phyloP scores from a whole-genome alignment of 2,888 invertebrate genomes.

The Sinhomidia bicolor region DNA sequence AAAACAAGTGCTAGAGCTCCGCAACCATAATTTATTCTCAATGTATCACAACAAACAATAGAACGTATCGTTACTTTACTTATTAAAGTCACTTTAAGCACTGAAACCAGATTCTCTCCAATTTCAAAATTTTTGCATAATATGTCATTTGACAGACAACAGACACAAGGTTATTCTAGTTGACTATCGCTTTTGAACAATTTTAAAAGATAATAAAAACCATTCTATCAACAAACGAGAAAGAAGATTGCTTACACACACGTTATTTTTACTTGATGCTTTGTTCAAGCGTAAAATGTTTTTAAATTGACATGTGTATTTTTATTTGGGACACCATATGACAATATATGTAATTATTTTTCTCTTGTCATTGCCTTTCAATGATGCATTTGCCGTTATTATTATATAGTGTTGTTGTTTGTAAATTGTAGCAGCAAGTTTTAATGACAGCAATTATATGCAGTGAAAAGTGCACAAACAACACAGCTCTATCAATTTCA shows the following conservation, averaged over 20 bases:
- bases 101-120: conserved; percentile 9
- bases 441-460: conserved; percentile 30
- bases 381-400: conserved; percentile 12
- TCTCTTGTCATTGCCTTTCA: neutral
- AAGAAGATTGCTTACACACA: too few species aligned
- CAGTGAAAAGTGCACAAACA: conserved; percentile 2
- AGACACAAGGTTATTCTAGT: neutral
- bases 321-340: neutral
- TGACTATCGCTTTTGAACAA: neutral
- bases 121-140: neutral
- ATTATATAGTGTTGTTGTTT: neutral
- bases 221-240: too few species aligned
- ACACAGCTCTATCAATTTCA: neutral
- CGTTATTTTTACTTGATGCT: too few species aligned
- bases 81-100: neutral
- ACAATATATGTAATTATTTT: conserved; percentile 2
- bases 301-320: neutral
- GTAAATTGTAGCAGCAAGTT: too few species aligned
- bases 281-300: too few species aligned
- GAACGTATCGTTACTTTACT: too few species aligned
- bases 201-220: neutral
- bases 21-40: neutral
- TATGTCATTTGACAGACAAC: conserved; percentile 1
- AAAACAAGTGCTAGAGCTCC: neutral
- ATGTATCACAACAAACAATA: neutral